Base-by-base conservation (phyloP, 2,797 vertebrate genomes). In the Cossypha polioptera region DNA sequence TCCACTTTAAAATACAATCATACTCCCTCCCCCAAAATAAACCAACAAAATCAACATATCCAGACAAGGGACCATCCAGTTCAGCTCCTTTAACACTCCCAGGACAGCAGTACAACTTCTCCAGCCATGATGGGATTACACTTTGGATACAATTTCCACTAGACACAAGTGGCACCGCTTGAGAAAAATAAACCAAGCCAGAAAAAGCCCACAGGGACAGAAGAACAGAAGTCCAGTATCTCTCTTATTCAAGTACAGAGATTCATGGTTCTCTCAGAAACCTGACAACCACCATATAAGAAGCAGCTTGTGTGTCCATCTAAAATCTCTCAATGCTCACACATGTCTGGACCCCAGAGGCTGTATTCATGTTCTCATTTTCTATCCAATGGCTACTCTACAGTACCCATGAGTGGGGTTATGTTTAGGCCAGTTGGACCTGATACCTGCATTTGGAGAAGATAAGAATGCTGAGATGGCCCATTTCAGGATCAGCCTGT, bases 111-210 rank as follows among this genome's bases (percentile, higher is more conserved):
- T 21, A 45, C 5, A 10, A 90, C 62, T 74, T 80, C 74, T 38
- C 40, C 48, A 77, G 0, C 25, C 2, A 0, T 2, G 1, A 9
- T 13, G 25, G n/a, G 18, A 9, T 65, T 75, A 72, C 5, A 11
- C 19, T 43, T 75, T 16, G 28, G 42, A 43, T 54, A 10, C 0
- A 0, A 55, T 91, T 85, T 83, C 68, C 48, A 73, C 13, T 48
- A 91, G 29, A 73, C 40, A 7, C 14, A 85, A 50, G 28, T 28
- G 62, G 54, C 35, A 86, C 6, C 0, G 3, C 36, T 75, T 72
- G 38, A n/a, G 80, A 88, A 62, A 76, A 77, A 20, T 19, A 92
- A 48, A 16, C 22, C 57, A 72, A 45, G 43, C 10, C 57, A 86
- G 48, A 87, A 92, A 82, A 16, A 76, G 79, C 13, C 10, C 45